Conservation (phyloP, 2,113 vertebrate genomes). For the Coryphaenoides rupestris region DNA sequence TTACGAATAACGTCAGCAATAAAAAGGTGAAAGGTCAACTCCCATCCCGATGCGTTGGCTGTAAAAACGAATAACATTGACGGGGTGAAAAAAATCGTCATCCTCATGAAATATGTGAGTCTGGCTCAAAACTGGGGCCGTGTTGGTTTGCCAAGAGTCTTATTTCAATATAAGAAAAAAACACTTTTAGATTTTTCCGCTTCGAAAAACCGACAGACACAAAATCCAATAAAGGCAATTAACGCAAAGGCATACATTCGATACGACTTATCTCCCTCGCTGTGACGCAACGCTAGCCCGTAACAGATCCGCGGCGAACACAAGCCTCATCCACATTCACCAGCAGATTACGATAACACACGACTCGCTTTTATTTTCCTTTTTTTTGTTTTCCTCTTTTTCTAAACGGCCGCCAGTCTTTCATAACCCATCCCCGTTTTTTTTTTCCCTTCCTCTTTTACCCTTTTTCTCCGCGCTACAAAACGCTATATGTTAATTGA, state of each 20-base stretch:
- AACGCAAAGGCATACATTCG: conserved; percentile 12
- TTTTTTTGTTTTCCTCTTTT: conserved; percentile 28
- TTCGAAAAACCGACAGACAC: conserved; percentile 35
- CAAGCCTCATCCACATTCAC: conserved; percentile 51
- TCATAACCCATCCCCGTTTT: conserved; percentile 35
- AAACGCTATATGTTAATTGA: conserved; percentile 73
- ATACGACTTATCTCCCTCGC: conserved; percentile 17
- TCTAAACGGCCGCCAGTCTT: conserved; percentile 49
- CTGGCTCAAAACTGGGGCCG: too few species aligned
- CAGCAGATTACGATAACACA: conserved; percentile 33
- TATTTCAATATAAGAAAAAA: too few species aligned
- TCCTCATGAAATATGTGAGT: too few species aligned
- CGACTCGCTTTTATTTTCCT: conserved; percentile 31
- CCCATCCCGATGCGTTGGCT: too few species aligned
- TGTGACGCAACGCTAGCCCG: conserved; percentile 42
- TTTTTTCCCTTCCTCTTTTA: conserved; percentile 12
- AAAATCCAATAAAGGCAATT: conserved; percentile 43
- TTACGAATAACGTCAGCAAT: too few species aligned
- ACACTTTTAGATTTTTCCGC: too few species aligned
- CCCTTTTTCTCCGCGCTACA: conserved; percentile 56
- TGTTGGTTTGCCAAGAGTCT: too few species aligned
- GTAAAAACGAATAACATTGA: too few species aligned
- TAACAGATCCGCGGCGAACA: conserved; percentile 49
- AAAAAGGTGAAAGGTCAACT: too few species aligned
- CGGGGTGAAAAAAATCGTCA: too few species aligned